Conservation (phyloP, 2,888 invertebrate genomes). For the Cerastoderma edule region DNA sequence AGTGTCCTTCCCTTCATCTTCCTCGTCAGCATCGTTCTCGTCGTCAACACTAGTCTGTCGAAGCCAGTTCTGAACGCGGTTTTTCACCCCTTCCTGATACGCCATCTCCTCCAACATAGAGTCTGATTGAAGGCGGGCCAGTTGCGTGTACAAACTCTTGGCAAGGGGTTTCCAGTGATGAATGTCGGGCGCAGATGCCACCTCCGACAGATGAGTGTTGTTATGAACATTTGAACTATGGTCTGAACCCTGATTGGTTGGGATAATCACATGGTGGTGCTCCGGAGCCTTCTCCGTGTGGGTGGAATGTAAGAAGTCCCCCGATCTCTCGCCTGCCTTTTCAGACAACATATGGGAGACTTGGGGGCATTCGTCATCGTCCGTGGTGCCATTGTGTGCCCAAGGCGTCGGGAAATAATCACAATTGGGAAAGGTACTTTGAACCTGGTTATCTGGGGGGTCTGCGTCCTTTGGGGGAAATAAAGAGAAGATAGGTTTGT, state of each 20-base stretch:
- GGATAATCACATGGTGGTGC: constrained; percentile 74
- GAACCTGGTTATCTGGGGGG: constrained; percentile 34
- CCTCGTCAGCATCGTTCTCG: constrained; percentile 60
- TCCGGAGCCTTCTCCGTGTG: constrained; percentile 69
- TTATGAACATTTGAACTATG: constrained; percentile 47
- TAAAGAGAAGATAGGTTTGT: constrained; percentile 71
- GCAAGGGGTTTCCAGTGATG: constrained; percentile 74
- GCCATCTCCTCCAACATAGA: constrained; percentile 70
- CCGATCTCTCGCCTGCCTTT: constrained; percentile 65
- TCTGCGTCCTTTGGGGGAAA: constrained; percentile 57
- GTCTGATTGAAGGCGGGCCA: constrained; percentile 60
- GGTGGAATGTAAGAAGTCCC: constrained; percentile 68
- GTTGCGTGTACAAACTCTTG: constrained; percentile 41
- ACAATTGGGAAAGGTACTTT: constrained; percentile 32
- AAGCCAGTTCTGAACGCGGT: constrained; percentile 74
- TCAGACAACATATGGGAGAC: constrained; percentile 58
- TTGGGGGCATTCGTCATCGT: constrained; percentile 63
- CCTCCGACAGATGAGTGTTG: constrained; percentile 62
- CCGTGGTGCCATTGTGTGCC: constrained; percentile 44
- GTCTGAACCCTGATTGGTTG: constrained; percentile 60
- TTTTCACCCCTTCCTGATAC: constrained; percentile 69
- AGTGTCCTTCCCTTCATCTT: constrained; percentile 51
- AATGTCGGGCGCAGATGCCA: constrained; percentile 68
- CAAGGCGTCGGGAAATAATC: constrained; percentile 66
- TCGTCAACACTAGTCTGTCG: constrained; percentile 57